Conservation (phyloP, 2,113 vertebrate genomes). For the Scatophagus argus region DNA sequence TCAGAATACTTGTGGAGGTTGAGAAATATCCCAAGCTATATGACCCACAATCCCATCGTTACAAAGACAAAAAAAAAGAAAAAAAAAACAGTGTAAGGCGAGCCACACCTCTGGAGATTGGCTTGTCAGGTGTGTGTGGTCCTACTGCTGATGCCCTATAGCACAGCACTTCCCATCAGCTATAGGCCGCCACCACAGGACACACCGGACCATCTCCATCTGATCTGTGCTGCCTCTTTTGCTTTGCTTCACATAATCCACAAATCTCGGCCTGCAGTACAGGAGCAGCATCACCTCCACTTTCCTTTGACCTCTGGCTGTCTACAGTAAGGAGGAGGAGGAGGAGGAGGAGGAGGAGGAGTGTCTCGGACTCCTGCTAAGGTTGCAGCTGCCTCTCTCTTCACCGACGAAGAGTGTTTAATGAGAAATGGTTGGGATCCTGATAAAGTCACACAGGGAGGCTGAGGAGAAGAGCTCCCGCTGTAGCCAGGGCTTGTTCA, state of each 20-base stretch:
- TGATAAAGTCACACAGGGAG: conserved; percentile 48
- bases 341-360: too few relatives aligned
- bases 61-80: too few relatives aligned
- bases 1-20: too few relatives aligned
- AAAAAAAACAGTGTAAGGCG: too few relatives aligned
- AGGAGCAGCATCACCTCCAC: conserved; percentile 29
- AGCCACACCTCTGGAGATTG: too few relatives aligned
- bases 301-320: conserved; percentile 62
- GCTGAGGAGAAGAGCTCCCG: conserved; percentile 26
- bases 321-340: conserved; percentile 30
- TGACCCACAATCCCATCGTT: too few relatives aligned
- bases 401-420: conserved; percentile 57
- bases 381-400: conserved; percentile 68
- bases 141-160: too few relatives aligned
- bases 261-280: not conserved
- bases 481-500: conserved; percentile 43
- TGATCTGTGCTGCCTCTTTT: not conserved
- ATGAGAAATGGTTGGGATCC: conserved; percentile 63
- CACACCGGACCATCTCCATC: too few relatives aligned
- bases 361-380: conserved; percentile 56
- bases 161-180: too few relatives aligned
- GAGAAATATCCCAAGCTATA: too few relatives aligned
- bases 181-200: too few relatives aligned
- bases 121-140: too few relatives aligned
- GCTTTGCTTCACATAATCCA: conserved; percentile 3